Conservation (phyloP, 2,797 vertebrate genomes). For the Galagoides demidoff region DNA sequence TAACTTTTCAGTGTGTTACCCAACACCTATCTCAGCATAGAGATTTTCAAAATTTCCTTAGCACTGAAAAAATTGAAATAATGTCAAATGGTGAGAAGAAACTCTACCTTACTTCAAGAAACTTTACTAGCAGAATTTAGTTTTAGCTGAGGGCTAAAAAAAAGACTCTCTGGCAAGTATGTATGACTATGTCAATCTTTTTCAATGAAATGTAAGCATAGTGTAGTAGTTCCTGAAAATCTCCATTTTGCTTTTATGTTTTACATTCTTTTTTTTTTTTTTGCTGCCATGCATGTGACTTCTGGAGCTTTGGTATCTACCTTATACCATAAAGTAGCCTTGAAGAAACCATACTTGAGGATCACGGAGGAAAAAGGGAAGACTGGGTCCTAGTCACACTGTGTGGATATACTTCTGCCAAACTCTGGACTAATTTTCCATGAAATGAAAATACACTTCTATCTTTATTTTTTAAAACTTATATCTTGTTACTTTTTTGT, state of each 20-base stretch:
- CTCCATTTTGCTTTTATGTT: neutral
- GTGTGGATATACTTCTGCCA: neutral
- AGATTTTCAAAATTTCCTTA: neutral
- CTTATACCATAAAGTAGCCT: neutral
- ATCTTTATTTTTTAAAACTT: neutral
- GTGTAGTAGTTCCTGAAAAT: neutral
- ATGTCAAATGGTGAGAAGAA: neutral
- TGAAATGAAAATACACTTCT: neutral
- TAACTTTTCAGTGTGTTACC: neutral
- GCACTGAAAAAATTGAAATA: neutral
- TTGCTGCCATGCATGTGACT: neutral
- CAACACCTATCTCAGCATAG: neutral
- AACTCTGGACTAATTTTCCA: neutral
- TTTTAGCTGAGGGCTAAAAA: neutral
- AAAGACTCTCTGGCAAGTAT: neutral
- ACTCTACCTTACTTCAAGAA: neutral
- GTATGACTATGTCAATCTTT: neutral
- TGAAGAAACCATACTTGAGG: neutral
- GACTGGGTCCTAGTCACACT: no score
- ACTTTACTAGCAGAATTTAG: neutral
- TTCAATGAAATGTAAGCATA: neutral
- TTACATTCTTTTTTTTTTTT: neutral
- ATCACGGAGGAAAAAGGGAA: neutral
- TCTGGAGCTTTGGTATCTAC: neutral
- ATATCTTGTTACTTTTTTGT: neutral